Evolutionary conservation across 2,797 vertebrate species (phyloP).

Genomic region (Paedocypris micromegethes): DNA sequence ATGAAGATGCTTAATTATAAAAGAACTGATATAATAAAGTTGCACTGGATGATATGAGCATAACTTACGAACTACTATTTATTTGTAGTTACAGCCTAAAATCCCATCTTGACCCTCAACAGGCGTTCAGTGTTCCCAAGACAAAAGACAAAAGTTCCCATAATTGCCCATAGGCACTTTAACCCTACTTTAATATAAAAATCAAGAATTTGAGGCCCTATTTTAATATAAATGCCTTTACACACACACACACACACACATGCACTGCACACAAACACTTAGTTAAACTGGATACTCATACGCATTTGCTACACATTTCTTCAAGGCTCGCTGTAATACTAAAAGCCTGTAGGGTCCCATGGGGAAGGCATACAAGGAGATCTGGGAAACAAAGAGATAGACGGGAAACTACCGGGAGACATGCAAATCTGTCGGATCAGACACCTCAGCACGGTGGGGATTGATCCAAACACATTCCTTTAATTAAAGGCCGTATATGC

Average conservation of each 20-base stretch:
- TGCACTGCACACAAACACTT: constrained; percentile 2
- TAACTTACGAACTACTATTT: too few relatives aligned
- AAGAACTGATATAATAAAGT: too few relatives aligned
- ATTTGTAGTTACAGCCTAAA: too few relatives aligned
- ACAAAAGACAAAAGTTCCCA: too few relatives aligned
- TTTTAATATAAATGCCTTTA: too few relatives aligned
- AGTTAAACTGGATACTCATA: constrained; percentile 8
- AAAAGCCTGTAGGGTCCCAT: constrained; percentile 20
- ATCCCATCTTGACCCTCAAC: too few relatives aligned
- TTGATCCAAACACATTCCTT: constrained; percentile 23
- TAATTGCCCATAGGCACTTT: too few relatives aligned
- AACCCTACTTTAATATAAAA: too few relatives aligned
- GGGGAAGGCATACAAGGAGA: constrained; percentile 9
- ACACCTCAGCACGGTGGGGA: constrained; percentile 24
- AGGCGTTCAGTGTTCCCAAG: too few relatives aligned
- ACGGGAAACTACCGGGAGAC: constrained; percentile 6
- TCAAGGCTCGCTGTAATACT: constrained; percentile 28
- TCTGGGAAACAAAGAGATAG: constrained; percentile 1
- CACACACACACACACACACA: constrained; percentile 5
- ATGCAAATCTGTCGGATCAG: constrained; percentile 20
- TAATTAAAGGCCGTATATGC: constrained; percentile 30
- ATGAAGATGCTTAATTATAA: too few relatives aligned
- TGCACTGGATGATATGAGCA: too few relatives aligned
- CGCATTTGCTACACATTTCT: constrained; percentile 19
- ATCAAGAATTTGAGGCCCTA: too few relatives aligned